Base-by-base conservation (phyloP, 92 coral and sea anemone genomes). In the Porites rus region DNA sequence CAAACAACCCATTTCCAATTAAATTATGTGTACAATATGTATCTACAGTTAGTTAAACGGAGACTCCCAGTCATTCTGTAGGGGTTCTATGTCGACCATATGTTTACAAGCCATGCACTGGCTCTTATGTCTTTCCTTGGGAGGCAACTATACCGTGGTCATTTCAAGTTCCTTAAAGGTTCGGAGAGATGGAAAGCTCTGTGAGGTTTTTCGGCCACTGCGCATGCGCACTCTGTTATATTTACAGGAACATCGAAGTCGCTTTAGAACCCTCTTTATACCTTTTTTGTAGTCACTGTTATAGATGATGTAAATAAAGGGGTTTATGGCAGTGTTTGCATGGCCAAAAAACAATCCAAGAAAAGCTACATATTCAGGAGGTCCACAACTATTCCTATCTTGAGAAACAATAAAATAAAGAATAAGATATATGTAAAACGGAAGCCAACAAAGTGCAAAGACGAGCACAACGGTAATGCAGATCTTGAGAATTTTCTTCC, bases 371-470 rank as follows among this genome's bases (percentile, higher is more conserved):
- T 84, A 72, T 20, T 86, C 94, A 54, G 98, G 77, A 8, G 93
- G 71, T 1, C 63, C 71, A 67, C 98, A 94, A 10, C 87, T 82
- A 7, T 84, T 20, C 14, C 87, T 72, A 0, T 72, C 81, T 38
- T 38, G 46, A 50, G 65, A 67, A 17, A 65, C 25, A 51, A 79
- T 64, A 80, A 81, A 90, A 0, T 65, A 74, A 75, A 94, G 46
- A 65, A 94, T 83, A 2, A 84, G 79, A 73, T 85, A 92, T 66
- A 94, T 69, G 61, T 94, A 94, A 51, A 76, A 80, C 19, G 98
- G 98, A 19, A 94, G 92, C 91, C 94, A 92, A 76, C 96, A 94
- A 46, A 94, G 77, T 21, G 94, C 90, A 75, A 94, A 94, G 7
- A 87, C 86, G 1, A 91, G 54, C 53, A 94, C 98, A 12, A 92